These are phyloP conservation scores for Brotogeris chrysoptera DNA, from an alignment of 2,797 vertebrate genomes.

Conservation along the genomic window DNA sequence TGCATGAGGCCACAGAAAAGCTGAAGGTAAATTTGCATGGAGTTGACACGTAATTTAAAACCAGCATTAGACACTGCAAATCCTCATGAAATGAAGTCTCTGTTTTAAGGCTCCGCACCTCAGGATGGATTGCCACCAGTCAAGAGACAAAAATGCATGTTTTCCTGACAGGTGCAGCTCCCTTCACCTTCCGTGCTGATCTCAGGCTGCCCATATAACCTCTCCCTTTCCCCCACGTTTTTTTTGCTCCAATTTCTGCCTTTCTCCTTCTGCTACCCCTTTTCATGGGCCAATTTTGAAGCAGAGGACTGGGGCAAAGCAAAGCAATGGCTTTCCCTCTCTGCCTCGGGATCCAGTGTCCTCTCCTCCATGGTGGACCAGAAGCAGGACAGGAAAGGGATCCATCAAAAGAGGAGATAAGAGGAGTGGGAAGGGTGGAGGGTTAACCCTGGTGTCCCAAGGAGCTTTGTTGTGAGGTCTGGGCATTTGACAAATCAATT, in stretches of 20 bases:
- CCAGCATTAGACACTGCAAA: background rate
- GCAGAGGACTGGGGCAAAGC: background rate
- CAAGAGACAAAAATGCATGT: background rate
- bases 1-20: background rate
- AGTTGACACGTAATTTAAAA: background rate
- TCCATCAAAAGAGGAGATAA: background rate
- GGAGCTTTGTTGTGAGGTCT: background rate
- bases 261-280: background rate
- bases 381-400: background rate
- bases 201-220: background rate
- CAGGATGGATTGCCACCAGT: background rate
- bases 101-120: background rate
- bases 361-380: rapidly evolving
- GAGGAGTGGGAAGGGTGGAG: background rate
- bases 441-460: background rate
- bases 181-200: background rate
- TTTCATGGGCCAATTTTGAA: background rate
- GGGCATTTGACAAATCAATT: background rate
- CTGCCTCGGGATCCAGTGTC: background rate
- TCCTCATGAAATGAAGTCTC: background rate
- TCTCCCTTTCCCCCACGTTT: background rate
- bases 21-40: background rate
- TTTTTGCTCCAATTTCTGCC: background rate
- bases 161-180: background rate
- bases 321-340: background rate